phyloP scores from a whole-genome alignment of 2,888 invertebrate species.

The Scaptomyza parva region DNA sequence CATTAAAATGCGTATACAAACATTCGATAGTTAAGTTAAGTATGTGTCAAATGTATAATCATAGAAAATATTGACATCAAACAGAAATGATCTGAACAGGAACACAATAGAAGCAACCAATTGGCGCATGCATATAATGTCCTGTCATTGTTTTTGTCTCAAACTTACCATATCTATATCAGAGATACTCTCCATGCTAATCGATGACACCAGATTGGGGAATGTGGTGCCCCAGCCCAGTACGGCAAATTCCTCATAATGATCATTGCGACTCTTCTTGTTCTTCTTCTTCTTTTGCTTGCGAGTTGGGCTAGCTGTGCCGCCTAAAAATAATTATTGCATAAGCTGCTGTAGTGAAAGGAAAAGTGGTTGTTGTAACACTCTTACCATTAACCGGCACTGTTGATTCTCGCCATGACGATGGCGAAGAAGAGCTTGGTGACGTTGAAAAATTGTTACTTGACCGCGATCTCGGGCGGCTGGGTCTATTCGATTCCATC shows the following conservation, averaged over 20 bases:
- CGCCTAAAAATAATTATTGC: not conserved
- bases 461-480: not conserved
- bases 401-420: not conserved
- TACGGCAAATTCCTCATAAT: constrained; percentile 20
- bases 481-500: not conserved
- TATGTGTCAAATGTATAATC: too few species aligned
- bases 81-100: constrained; percentile 1
- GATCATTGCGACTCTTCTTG: constrained; percentile 5
- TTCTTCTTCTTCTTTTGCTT: constrained; percentile 17
- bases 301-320: not conserved
- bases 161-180: constrained; percentile 50
- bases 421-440: constrained; percentile 1
- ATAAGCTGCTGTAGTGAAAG: not conserved
- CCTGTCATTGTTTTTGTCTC: not conserved
- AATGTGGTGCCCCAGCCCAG: constrained; percentile 39
- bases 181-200: constrained; percentile 41
- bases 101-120: not conserved
- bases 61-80: not conserved
- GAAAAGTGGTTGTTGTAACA: too few species aligned
- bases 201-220: constrained; percentile 37
- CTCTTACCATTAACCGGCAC: not conserved
- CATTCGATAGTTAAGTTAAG: constrained; percentile 17
- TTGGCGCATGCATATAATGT: not conserved
- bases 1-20: constrained; percentile 28
- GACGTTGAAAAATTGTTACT: not conserved